Base-by-base conservation (phyloP, 2,797 vertebrate species). In the Valencia hispanica region DNA sequence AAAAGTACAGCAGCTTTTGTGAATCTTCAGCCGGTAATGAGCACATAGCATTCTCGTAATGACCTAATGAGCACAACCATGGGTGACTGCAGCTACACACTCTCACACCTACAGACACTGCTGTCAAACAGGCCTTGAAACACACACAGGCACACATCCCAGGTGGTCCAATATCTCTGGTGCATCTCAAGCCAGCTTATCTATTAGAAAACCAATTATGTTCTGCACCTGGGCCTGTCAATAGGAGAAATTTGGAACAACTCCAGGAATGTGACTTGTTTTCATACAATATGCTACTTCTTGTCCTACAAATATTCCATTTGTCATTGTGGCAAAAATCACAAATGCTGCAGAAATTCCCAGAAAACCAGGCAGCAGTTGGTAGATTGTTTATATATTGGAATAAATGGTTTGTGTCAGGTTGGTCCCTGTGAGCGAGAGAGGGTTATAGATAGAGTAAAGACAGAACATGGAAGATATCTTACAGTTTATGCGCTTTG, bases 131-230 rank as follows among this genome's bases (percentile, higher is more conserved):
- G 39, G 79, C 83, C 55, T 70, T 30, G 59, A 83, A 78, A 74
- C 83, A 83, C 79, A 74, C 75, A 36, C 71, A 73, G 53, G 63
- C 83, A 82, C 80, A 86, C 63, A 74, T 77, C 78, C 71, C 91
- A 92, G 88, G 89, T 91, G 90, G 88, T 82, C 74, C 57, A 75
- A 73, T 79, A 83, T 84, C 73, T 78, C 75, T 11, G 1, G 47
- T 70, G 79, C 74, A 80, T 89, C 80, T 86, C 78, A 71, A 72
- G 74, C 82, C 87, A 90, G 48, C 79, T 72, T 74, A 82, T 77
- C 81, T 83, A 86, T 93, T 93, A 93, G 87, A 89, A 91, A 94
- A 90, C 87, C 91, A 93, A 93, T 93, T 92, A 92, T 80, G 70
- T 59, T 77, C 73, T 90, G 89, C 91, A 94, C 91, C 93, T 93